Evolutionary conservation across 1,140 invertebrate species (phyloP), one percentile per base, ranked within the genome.

Genomic region (Heliothis virescens): DNA sequence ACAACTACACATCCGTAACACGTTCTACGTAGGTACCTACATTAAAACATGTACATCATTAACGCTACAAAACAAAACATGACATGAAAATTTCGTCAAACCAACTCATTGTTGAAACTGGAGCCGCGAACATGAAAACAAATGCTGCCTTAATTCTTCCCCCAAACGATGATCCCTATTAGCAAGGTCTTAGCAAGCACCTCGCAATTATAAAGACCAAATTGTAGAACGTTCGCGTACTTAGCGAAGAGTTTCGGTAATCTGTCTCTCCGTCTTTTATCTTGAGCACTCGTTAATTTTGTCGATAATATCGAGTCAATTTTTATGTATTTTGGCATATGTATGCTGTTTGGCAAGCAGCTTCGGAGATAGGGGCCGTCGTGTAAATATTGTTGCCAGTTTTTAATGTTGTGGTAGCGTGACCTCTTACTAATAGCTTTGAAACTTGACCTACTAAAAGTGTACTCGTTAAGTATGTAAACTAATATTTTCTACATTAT

Each of bases 141-240:
- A 93, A 90, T 90, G 90, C 82, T 84, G 69, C 83, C 84, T 89
- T 89, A 89, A 89, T 87, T 91, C 89, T 89, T 90, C 88, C 85
- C 86, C 72, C 82, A 80, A 87, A 81, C 89, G 92, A 92, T 94
- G 89, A 93, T 94, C 91, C 92, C 91, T 94, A 94, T 93, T 94
- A 93, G 89, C 83, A 86, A 69, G 87, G 92, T 91, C 91, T 93
- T 92, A 94, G 83, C 85, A 84, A 87, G 90, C 91, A 94, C 91
- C 91, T 92, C 86, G 87, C 88, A 93, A 92, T 93, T 94, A 90
- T 92, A 92, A 92, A 84, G 89, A 93, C 85, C 80, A 87, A 92
- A 90, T 90, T 90, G 88, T 88, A 84, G 69, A 83, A 82, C 81
- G 81, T 79, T 73, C 84, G 82, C 79, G 79, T 91, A 92, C 91